Evolutionary conservation across 1,140 invertebrate genomes (phyloP).

Genomic region (Papilio aristodemus): DNA sequence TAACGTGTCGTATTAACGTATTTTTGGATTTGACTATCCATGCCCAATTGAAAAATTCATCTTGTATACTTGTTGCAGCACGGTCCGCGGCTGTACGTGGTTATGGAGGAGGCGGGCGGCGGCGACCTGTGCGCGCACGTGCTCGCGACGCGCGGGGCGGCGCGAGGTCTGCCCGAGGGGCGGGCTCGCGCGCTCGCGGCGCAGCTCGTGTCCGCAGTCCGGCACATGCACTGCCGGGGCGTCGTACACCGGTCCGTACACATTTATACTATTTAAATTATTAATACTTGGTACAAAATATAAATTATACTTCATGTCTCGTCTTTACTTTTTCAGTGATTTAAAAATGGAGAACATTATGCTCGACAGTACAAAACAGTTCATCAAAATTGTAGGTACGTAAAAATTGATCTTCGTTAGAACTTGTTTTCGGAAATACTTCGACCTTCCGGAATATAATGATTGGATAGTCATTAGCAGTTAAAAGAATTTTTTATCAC

Average conservation of each 20-base stretch:
- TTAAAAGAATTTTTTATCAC: too few relatives aligned
- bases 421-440: neutral
- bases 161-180: slow-evolving; percentile 82
- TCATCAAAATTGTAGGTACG: slow-evolving; percentile 86
- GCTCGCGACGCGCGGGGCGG: slow-evolving; percentile 81
- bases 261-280: neutral
- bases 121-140: slow-evolving; percentile 85
- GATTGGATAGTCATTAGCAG: too few relatives aligned
- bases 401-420: slow-evolving; percentile 40
- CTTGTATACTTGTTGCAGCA: slow-evolving; percentile 70
- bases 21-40: too few relatives aligned
- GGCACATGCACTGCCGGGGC: slow-evolving; percentile 85
- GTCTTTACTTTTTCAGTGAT: slow-evolving; percentile 81
- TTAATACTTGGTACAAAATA: too few relatives aligned
- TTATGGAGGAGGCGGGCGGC: slow-evolving; percentile 85
- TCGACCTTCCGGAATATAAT: too few relatives aligned
- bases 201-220: slow-evolving; percentile 85
- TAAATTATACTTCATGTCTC: neutral
- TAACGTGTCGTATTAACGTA: too few relatives aligned
- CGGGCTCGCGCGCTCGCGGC: slow-evolving; percentile 81
- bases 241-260: slow-evolving; percentile 83
- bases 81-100: slow-evolving; percentile 84
- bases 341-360: slow-evolving; percentile 90
- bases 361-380: slow-evolving; percentile 83
- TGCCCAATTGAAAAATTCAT: too few relatives aligned